phyloP scores from a whole-genome alignment of 37 sponge, comb jelly and placozoan genomes.

The Chondrosia reniformis region DNA sequence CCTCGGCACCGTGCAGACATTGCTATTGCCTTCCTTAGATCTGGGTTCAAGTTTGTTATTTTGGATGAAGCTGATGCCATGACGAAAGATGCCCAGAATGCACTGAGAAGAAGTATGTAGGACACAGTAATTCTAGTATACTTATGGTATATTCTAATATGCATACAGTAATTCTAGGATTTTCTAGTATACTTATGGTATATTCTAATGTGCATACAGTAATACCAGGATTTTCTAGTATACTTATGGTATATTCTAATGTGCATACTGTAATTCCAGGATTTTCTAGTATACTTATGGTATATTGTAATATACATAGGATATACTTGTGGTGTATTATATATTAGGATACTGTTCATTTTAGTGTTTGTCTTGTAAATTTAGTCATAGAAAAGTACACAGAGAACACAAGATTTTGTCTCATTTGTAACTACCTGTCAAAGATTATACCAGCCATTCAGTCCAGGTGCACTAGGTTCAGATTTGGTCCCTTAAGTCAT shows the following conservation, averaged over 20 bases:
- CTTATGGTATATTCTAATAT: too few species aligned
- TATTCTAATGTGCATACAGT: too few species aligned
- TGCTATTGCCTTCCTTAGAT: conserved; percentile 29
- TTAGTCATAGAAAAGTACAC: conserved; percentile 94
- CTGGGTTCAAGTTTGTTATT: conserved; percentile 93
- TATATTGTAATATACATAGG: background rate
- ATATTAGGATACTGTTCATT: background rate
- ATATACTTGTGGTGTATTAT: background rate
- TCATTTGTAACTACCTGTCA: conserved; percentile 96
- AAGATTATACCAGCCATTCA: conserved; percentile 97
- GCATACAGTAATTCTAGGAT: too few species aligned
- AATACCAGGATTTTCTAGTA: too few species aligned
- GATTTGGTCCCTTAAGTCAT: conserved; percentile 88
- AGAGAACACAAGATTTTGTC: conserved; percentile 94
- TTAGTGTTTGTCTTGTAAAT: background rate
- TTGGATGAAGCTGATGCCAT: conserved; percentile 98
- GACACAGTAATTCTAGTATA: too few species aligned
- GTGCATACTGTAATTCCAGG: background rate
- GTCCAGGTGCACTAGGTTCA: conserved; percentile 93
- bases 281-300: too few species aligned
- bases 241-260: too few species aligned
- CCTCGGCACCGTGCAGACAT: too few species aligned
- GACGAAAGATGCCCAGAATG: conserved; percentile 99
- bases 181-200: too few species aligned
- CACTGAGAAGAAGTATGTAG: conserved; percentile 92